A percentile compares a stretch with the other conserved stretches of the same genome.
These are phyloP conservation scores for Bostrychus sinensis DNA, from an alignment of 2,113 vertebrate species.

Conservation along the genomic window DNA sequence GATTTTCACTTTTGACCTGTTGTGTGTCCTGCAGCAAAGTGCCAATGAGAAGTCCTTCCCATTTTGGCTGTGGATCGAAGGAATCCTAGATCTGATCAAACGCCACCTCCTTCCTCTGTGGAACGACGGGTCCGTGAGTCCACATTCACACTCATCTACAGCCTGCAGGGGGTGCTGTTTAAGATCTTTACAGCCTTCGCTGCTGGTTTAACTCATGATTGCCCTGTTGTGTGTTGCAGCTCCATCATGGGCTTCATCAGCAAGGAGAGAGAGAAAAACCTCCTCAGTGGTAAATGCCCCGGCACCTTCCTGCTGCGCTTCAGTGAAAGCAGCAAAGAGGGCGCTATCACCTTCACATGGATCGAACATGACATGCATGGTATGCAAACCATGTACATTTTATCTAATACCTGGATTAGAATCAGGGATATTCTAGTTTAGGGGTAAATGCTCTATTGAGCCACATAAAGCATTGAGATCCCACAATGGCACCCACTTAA, in stretches of 20 bases:
- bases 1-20: background rate
- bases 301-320: constrained; percentile 94
- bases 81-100: constrained; percentile 95
- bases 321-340: constrained; percentile 95
- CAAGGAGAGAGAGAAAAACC: constrained; percentile 87
- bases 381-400: no score
- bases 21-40: constrained; percentile 74
- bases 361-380: constrained; percentile 86
- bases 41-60: constrained; percentile 86
- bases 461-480: no score
- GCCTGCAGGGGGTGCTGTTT: background rate
- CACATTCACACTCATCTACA: background rate
- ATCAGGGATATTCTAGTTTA: no score
- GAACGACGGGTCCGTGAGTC: constrained; percentile 91
- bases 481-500: no score
- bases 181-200: no score
- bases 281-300: constrained; percentile 85
- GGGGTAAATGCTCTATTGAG: no score
- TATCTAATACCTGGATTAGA: no score
- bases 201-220: background rate
- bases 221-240: constrained; percentile 66
- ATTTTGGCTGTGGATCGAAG: constrained; percentile 97
- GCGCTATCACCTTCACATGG: constrained; percentile 98
- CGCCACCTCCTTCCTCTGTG: constrained; percentile 91
- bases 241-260: constrained; percentile 96